Evolutionary conservation across 2,888 invertebrate genomes (phyloP), one percentile per base, ranked within the genome.

Genomic region (Mycalesis mineus): DNA sequence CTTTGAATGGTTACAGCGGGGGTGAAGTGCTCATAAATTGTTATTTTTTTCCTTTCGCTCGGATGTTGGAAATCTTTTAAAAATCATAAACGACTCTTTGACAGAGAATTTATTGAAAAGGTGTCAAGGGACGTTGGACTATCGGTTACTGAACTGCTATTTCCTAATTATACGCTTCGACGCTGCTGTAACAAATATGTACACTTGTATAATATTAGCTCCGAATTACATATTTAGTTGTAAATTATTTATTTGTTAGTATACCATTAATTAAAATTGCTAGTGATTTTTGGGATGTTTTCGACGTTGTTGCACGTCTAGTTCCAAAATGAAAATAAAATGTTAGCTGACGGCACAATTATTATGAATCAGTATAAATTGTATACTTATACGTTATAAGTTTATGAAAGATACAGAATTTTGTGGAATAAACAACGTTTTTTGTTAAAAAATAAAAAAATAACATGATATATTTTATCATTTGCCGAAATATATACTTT

Each of bases 1-100:
- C 80, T 87, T 88, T 88, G 89, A 88, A 88, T 85, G 82, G 84
- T 80, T 88, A 82, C 89, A 86, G 88, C 88, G 89, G 87, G 89
- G 83, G 88, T 87, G 88, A 88, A 86, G 85, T 84, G 86, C 79
- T 77, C 88, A 88, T 89, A 89, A 89, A 89, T 89, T 86, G 84
- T 82, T 79, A 70, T 78, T 87, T 88, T 87, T 82, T 73, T 71
- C 58, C 37, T n/a, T 51, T 40, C 69, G 69, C 70, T 72, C 73
- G 71, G 75, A 77, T 76, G 78, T 81, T 83, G 64, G 77, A 79
- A 82, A 83, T 80, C 80, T 86, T 86, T 86, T 80, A 77, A 85
- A 85, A 85, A 82, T 87, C 77, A 84, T 84, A 84, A 85, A 84
- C 71, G 77, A 72, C 73, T 75, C 77, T 78, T 68, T 73, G 75